Percentiles rank a stretch among this genome's conserved stretches.
phyloP scores from a whole-genome alignment of 35 echinoderm and acorn worm genomes.

The Lytechinus variegatus region DNA sequence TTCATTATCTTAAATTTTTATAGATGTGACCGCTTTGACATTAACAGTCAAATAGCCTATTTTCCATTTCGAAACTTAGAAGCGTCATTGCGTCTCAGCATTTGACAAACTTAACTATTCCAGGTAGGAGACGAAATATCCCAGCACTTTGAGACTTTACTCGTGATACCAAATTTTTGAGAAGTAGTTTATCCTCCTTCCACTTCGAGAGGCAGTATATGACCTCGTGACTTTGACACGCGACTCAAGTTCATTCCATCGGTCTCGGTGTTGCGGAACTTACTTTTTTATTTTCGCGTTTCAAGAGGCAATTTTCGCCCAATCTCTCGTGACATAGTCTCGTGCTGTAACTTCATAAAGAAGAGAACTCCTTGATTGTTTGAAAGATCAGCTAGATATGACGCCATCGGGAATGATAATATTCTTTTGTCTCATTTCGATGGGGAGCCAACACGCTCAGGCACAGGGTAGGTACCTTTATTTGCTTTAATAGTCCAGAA shows the following conservation, averaged over 20 bases:
- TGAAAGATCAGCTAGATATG: neutral
- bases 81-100: neutral
- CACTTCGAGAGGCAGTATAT: neutral
- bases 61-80: neutral
- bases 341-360: neutral
- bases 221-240: neutral
- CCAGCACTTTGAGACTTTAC: too few relatives aligned
- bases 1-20: too few relatives aligned
- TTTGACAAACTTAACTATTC: neutral
- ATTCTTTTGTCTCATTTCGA: neutral
- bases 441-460: neutral
- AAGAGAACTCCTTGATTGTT: neutral
- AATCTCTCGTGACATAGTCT: neutral
- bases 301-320: neutral
- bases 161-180: neutral
- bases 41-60: neutral
- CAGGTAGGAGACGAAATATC: too few relatives aligned
- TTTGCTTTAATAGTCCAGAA: too few relatives aligned
- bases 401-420: neutral
- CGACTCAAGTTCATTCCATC: neutral
- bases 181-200: neutral
- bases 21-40: neutral
- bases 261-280: neutral
- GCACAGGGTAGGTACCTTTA: neutral
- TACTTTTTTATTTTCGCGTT: neutral